These are phyloP conservation scores for Harpagoxenus sublaevis DNA, from an alignment of 2,888 invertebrate species.

Conservation along the genomic window DNA sequence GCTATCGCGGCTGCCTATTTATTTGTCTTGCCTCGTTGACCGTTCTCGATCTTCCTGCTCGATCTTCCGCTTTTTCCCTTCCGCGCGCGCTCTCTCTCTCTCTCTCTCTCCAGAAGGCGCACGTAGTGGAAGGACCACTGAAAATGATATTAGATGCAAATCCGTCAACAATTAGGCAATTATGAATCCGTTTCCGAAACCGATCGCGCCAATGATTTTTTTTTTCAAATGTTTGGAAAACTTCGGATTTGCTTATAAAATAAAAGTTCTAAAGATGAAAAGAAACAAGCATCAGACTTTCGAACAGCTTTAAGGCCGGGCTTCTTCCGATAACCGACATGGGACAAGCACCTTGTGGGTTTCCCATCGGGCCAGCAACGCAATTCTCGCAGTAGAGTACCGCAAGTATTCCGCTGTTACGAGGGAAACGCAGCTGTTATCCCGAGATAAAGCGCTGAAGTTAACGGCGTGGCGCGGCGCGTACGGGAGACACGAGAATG, in stretches of 20 bases:
- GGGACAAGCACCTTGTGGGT: neutral
- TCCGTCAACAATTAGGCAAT: neutral
- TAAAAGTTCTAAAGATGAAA: neutral
- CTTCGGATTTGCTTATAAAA: neutral
- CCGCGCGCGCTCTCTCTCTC: neutral
- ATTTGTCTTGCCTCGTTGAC: constrained; percentile 82
- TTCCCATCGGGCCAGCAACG: neutral
- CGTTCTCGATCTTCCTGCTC: constrained; percentile 62
- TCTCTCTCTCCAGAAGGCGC: neutral
- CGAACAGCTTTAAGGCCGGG: neutral
- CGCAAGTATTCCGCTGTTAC: constrained; percentile 15
- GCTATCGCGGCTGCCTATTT: constrained; percentile 81
- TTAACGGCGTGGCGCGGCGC: constrained; percentile 22
- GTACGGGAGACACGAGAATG: constrained; percentile 63
- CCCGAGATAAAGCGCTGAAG: constrained; percentile 31
- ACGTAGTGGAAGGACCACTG: neutral
- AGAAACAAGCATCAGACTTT: neutral
- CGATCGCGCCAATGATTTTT: neutral
- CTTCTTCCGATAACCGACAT: neutral
- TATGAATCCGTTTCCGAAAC: neutral
- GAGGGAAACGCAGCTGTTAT: constrained; percentile 34
- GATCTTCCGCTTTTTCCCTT: constrained; percentile 39
- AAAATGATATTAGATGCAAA: neutral
- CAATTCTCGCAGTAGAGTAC: neutral
- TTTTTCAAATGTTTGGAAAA: neutral